Base-by-base conservation (phyloP, 1,140 invertebrate species). In the Scaptomyza montana region DNA sequence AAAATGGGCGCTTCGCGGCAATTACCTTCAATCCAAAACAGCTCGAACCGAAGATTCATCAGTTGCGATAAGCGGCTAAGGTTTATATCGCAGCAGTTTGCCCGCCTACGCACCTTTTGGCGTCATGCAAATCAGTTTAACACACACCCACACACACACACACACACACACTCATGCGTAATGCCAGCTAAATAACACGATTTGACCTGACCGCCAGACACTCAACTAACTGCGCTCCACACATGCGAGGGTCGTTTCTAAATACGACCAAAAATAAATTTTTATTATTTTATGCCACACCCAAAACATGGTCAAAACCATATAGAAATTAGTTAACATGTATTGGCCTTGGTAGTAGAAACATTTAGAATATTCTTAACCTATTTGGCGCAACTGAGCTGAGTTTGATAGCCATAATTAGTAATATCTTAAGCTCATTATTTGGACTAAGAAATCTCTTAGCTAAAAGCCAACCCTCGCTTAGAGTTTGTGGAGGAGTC, bases 1-100 rank as follows among this genome's bases (percentile, higher is more conserved):
- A 90, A 90, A 89, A 90, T 90, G 84, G 87, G 87, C 87, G 89
- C 80, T 90, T 76, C 87, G 89, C 57, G 73, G 80, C 85, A 90
- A 90, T 90, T 90, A 90, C 80, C 89, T 87, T 78, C 68, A 77
- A 81, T 77, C 69, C 70, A 65, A 73, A 67, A 73, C 74, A 67
- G 50, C 72, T 80, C 65, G 68, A 79, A 57, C 53, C 5, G 30
- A 33, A 87, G 82, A 86, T 86, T 72, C 68, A 62, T 67, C 66
- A 69, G 49, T 43, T 61, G 65, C 62, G 82, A 86, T 86, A 86
- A 86, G 82, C 68, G n/a, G 41, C 12, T 41, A 28, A 63, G 8
- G 51, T 33, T 53, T 50, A 33, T 28, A 16, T 21, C 53, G 59
- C 53, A 3, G 21, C 3, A 25, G 21, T 64, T 61, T 61, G 68